Conservation (phyloP, 1,140 invertebrate species). For the Trachelipus rathkii region DNA sequence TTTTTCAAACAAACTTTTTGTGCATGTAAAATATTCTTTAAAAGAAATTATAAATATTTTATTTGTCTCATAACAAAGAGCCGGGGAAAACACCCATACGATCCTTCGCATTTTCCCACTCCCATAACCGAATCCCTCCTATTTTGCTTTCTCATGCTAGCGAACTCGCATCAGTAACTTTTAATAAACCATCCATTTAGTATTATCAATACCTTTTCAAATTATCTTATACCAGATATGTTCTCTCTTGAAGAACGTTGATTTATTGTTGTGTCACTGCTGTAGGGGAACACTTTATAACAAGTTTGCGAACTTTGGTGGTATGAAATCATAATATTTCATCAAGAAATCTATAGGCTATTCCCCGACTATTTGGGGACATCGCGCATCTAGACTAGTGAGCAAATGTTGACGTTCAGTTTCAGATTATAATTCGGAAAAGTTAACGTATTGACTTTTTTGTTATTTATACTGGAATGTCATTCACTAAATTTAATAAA, state of each 20-base stretch:
- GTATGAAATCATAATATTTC: not conserved
- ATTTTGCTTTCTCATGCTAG: not conserved
- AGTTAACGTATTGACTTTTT: not conserved
- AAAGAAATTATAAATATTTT: too few relatives aligned
- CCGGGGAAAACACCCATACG: constrained; percentile 2
- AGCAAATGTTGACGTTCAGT: not conserved
- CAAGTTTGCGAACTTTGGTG: not conserved
- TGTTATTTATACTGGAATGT: not conserved
- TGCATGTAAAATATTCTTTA: too few relatives aligned
- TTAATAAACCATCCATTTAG: not conserved
- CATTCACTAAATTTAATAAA: not conserved
- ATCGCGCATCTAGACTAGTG: not conserved
- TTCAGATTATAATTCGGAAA: not conserved
- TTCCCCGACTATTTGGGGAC: not conserved
- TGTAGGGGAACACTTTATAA: not conserved
- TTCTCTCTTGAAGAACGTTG: not conserved
- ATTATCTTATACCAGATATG: not conserved
- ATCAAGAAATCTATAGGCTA: not conserved
- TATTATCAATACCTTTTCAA: not conserved
- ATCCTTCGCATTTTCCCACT: not conserved
- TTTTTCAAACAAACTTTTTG: too few relatives aligned
- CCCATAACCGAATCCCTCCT: not conserved
- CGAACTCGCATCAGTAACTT: not conserved
- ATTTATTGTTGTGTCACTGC: not conserved
- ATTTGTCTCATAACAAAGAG: not conserved